Base-by-base conservation (phyloP, 2,888 invertebrate species). In the Helobdella robusta region DNA sequence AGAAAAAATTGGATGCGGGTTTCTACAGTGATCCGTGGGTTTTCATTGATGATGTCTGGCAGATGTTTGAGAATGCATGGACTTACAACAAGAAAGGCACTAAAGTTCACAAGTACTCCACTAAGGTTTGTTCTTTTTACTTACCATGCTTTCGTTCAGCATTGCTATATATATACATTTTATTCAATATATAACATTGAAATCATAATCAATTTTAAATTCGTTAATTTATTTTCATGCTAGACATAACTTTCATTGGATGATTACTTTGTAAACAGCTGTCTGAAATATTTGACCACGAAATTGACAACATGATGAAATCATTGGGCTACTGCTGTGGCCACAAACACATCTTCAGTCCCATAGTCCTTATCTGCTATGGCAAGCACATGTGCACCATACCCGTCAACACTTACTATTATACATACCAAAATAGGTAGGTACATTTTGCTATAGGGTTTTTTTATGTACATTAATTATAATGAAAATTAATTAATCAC, bases 21-120 rank as follows among this genome's bases (percentile, higher is more conserved):
- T 87, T 89, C 76, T 98, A 97, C 80, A 86, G 86, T 67, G 94
- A 97, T 82, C 97, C 97, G 0, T 97, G 97, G 95, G 91, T 95
- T 79, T 98, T 94, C 79, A 93, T 95, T 2, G 95, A 99, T 76
- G 98, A 99, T 79, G 91, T 98, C 1, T 98, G 95, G 95, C 85
- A 97, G 71, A 99, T 99, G 98, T 97, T 99, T 77, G 97, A 98
- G 75, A 99, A 99, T 80, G 98, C 98, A 6, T 99, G 98, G 98
- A 84, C 97, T 11, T 99, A 98, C 80, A 99, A 98, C 81, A 86
- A 91, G 69, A 98, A 98, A 82, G 93, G 93, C 54, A 95, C 95
- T 8, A 84, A 91, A 73, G 98, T 99, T 64, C 98, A 98, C 82
- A 87, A 91, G 83, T 94, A 89, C 80, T 94, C 95, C 82, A 91